Evolutionary conservation across 2,888 invertebrate species (phyloP).

Genomic region (Patella caerulea): DNA sequence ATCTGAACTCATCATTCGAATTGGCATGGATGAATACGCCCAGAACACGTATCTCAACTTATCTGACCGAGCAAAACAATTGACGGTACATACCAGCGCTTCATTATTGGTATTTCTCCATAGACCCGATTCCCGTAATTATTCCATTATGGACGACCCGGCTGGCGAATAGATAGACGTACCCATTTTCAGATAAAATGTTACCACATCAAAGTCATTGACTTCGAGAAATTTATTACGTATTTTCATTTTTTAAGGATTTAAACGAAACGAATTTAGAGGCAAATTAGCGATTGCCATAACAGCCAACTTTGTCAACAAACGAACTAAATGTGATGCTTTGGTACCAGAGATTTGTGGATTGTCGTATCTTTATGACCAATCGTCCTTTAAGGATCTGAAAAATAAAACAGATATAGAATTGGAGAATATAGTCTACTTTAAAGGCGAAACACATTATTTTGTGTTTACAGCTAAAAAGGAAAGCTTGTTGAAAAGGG

Average conservation of each 20-base stretch:
- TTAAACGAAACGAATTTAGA: conserved; percentile 94
- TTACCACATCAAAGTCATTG: too few relatives aligned
- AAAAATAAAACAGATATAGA: conserved; percentile 92
- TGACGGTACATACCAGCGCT: too few relatives aligned
- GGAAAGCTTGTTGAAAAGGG: conserved; percentile 89
- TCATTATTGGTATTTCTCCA: too few relatives aligned
- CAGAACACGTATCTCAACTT: too few relatives aligned
- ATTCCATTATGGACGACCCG: too few relatives aligned
- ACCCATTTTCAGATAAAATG: not conserved
- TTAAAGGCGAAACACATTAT: conserved; percentile 99
- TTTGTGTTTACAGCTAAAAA: conserved; percentile 99
- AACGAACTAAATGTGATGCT: conserved; percentile 90
- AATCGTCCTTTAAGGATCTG: conserved; percentile 93
- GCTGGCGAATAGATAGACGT: too few relatives aligned
- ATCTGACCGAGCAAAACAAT: too few relatives aligned
- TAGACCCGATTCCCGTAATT: too few relatives aligned
- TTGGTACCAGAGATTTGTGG: conserved; percentile 94
- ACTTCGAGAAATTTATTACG: too few relatives aligned
- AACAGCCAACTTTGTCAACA: conserved; percentile 98
- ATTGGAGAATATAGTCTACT: conserved; percentile 98
- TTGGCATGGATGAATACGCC: too few relatives aligned
- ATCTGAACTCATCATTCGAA: too few relatives aligned
- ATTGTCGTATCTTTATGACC: conserved; percentile 98
- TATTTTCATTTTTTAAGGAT: conserved; percentile 75
- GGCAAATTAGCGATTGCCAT: conserved; percentile 98